A percentile compares a stretch with the other conserved stretches of the same genome.
These are phyloP conservation scores for Zele albiditarsus DNA, from an alignment of 2,888 invertebrate species.

Conservation along the genomic window DNA sequence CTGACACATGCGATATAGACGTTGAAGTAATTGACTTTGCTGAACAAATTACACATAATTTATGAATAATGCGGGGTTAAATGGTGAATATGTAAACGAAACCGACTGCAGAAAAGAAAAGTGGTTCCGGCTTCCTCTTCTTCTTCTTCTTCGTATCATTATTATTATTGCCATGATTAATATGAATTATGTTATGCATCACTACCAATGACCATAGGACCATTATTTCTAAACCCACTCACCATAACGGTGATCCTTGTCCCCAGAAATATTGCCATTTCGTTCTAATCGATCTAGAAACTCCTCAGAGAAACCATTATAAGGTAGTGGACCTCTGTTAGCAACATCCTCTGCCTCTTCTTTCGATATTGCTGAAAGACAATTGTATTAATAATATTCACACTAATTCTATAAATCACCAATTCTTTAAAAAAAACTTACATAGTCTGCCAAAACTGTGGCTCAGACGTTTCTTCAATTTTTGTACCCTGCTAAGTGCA, in stretches of 20 bases:
- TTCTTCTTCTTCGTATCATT: too few relatives aligned
- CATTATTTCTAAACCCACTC: conserved; percentile 53
- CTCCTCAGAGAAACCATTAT: conserved; percentile 95
- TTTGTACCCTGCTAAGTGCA: conserved; percentile 93
- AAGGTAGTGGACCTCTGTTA: conserved; percentile 86
- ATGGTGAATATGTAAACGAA: background rate
- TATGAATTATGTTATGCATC: background rate
- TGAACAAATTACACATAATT: conserved; percentile 24
- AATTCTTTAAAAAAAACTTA: too few relatives aligned
- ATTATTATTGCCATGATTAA: background rate
- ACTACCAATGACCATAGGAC: background rate
- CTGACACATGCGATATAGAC: conserved; percentile 72
- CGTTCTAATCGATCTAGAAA: conserved; percentile 94
- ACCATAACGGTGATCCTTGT: conserved; percentile 86
- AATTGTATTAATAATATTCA: background rate
- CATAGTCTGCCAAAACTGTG: conserved; percentile 97
- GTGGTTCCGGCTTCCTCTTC: too few relatives aligned
- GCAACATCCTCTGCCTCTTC: conserved; percentile 87
- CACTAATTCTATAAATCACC: too few relatives aligned
- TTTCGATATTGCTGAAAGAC: conserved; percentile 86
- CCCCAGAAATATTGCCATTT: conserved; percentile 93
- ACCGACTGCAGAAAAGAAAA: background rate
- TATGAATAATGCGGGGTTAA: background rate
- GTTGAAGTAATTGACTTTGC: conserved; percentile 45
- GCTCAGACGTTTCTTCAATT: conserved; percentile 94